Conservation (phyloP, 2,113 vertebrate genomes). For the Psilopsiagon aurifrons region DNA sequence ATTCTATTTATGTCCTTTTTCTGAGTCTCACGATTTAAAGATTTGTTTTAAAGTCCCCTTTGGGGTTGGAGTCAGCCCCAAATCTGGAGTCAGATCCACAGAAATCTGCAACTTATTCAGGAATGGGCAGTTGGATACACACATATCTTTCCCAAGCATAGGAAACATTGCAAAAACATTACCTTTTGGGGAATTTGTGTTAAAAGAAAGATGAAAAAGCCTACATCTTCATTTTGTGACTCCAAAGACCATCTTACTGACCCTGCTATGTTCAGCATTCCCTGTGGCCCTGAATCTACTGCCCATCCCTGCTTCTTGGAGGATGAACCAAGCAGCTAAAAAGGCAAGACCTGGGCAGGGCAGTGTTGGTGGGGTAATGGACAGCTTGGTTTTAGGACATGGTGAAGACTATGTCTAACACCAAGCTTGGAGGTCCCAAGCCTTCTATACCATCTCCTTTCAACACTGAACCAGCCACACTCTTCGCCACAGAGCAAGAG, state of each 20-base stretch:
- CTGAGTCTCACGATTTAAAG: neutral
- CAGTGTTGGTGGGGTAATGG: neutral
- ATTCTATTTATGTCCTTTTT: conserved; percentile 27
- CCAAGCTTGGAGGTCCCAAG: neutral
- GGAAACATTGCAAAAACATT: neutral
- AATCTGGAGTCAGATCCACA: no score
- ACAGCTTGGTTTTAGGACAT: neutral
- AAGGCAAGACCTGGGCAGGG: neutral
- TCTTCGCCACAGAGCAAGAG: neutral
- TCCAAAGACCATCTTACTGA: neutral
- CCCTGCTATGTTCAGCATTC: neutral
- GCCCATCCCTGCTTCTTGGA: neutral
- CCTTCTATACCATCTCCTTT: neutral
- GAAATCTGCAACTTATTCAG: neutral
- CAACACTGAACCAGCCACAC: neutral
- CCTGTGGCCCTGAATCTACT: neutral
- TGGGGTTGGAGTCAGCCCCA: neutral
- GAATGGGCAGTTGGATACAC: neutral
- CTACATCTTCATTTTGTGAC: neutral
- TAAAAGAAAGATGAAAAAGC: neutral
- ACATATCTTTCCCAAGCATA: neutral
- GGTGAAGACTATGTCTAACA: neutral
- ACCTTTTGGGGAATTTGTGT: neutral
- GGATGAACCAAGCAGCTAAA: neutral
- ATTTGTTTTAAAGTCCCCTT: conserved; percentile 1